Evolutionary conservation across 2,797 vertebrate genomes (phyloP).

Genomic region (Eurystomus glaucurus): DNA sequence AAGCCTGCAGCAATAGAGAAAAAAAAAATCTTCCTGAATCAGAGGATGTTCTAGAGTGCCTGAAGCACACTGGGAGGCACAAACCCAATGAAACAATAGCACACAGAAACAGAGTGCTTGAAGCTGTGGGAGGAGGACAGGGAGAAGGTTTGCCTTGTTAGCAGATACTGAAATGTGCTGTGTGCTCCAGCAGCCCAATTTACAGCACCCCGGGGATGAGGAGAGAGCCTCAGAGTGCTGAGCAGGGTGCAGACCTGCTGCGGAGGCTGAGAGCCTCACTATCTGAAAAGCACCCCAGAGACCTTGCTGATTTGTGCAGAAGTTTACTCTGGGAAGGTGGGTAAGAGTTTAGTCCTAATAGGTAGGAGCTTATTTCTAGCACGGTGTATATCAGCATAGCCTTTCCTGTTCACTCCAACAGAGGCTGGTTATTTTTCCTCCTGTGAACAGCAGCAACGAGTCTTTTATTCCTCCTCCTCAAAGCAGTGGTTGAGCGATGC

Average conservation of each 20-base stretch:
- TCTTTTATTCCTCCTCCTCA: background rate
- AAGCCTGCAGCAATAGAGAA: slow-evolving; percentile 30
- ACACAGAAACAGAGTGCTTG: background rate
- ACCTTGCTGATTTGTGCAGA: background rate
- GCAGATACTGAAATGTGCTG: background rate
- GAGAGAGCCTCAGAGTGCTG: background rate
- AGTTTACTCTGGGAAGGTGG: background rate
- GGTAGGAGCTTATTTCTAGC: background rate
- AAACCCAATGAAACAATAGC: background rate
- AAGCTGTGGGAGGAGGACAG: background rate
- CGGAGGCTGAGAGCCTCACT: background rate
- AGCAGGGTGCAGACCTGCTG: background rate
- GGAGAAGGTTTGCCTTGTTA: background rate
- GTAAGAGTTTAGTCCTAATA: background rate
- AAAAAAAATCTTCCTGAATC: slow-evolving; percentile 28
- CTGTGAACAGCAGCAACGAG: background rate
- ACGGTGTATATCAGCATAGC: background rate
- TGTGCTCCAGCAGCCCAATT: background rate
- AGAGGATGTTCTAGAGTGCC: slow-evolving; percentile 8
- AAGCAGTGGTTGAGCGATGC: background rate
- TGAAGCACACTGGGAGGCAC: slow-evolving; percentile 41
- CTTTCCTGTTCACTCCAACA: background rate
- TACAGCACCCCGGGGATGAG: background rate
- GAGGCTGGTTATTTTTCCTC: background rate
- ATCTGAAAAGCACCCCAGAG: background rate